Base-by-base conservation (phyloP, 2,888 invertebrate species). In the Chesias legatella region DNA sequence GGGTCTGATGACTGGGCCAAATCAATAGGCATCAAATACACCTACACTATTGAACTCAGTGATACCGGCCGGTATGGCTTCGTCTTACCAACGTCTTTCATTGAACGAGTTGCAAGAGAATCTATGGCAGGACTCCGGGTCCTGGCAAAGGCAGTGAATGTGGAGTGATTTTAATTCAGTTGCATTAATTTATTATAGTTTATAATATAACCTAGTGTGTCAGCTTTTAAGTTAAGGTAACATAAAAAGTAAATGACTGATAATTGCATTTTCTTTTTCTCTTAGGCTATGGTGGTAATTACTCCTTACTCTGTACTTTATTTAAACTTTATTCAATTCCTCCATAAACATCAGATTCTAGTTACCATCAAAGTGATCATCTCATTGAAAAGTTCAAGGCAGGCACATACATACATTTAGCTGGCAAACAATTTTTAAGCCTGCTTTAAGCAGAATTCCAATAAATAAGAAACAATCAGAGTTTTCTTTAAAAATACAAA, bases 1-100 rank as follows among this genome's bases (percentile, higher is more conserved):
- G 95, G 95, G 7, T 94, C 95, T 0, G 95, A 95, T 61, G 97
- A 98, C 74, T 98, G 97, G 95, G 97, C 96, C 5, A 96, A 97
- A 76, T 95, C 94, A 0, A 86, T 90, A 25, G 91, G 92, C 6
- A 93, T 98, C 50, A 96, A 96, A 71, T 98, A 97, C 71, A 82
- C 96, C 1, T 98, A 94, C 79, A 97, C 97, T 0, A 90, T 98
- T 40, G 98, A 98, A 84, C 90, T 98, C 36, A 90, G 95, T 35
- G 98, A 97, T 73, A 93, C 91, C 0, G 97, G 97, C 0, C 89
- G 91, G 39, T 92, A 93, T 67, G 98, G 97, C 1, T 98, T 98
- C 69, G 83, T 97, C n/a, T 75, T 98, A 34, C 97, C 98, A 0
- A 92, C 95, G 0, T 82, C 82, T 10, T 92, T 91, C 60, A 97